Evolutionary conservation across 2,797 vertebrate genomes (phyloP).

Genomic region (Peromyscus aztecus): DNA sequence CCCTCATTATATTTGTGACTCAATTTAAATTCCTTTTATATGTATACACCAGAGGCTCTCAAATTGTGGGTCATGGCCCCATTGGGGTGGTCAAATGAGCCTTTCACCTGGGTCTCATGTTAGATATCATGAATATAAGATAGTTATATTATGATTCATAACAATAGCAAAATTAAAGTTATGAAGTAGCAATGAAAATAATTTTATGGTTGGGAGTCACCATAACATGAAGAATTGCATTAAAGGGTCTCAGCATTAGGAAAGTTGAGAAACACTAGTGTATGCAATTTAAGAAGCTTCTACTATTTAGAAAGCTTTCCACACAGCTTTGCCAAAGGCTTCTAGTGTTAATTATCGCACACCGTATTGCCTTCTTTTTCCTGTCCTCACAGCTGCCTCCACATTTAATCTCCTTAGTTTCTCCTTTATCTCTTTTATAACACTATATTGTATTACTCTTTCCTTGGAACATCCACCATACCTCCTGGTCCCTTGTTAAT

Average conservation of each 20-base stretch:
- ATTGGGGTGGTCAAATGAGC: fast-evolving
- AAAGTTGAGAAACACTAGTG: background rate
- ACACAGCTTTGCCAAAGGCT: background rate
- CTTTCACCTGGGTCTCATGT: background rate
- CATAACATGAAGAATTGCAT: background rate
- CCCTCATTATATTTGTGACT: background rate
- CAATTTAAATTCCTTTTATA: background rate
- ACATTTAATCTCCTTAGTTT: background rate
- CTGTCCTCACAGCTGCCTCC: background rate
- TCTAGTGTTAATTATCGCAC: background rate
- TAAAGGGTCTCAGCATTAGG: background rate
- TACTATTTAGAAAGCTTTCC: background rate
- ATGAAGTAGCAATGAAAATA: background rate
- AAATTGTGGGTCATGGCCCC: background rate
- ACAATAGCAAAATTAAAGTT: background rate
- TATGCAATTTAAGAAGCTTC: background rate
- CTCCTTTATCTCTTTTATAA: background rate
- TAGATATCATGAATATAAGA: background rate
- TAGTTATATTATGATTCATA: background rate
- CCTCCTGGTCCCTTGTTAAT: background rate
- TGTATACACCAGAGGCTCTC: background rate
- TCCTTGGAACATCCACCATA: background rate
- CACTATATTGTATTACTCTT: background rate
- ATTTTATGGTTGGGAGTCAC: background rate
- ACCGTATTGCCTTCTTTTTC: background rate